Evolutionary conservation across 2,797 vertebrate species (phyloP).

Genomic region (Epinephelus coioides): DNA sequence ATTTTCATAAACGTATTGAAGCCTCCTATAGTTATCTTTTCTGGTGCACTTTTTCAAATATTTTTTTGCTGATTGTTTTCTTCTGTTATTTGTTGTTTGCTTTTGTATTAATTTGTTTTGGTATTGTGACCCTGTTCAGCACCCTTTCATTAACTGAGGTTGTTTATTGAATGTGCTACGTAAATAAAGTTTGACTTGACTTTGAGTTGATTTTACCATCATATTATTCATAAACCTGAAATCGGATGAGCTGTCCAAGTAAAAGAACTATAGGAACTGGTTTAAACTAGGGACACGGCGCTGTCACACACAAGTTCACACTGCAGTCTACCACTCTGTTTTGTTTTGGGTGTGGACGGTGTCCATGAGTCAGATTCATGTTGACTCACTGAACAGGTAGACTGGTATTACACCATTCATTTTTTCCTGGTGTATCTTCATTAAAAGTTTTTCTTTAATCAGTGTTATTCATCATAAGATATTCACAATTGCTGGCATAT

Average conservation of each 20-base stretch:
- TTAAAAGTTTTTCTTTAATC: not conserved
- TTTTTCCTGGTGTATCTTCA: not conserved
- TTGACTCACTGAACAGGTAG: slow-evolving; percentile 27
- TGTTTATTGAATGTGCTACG: no score
- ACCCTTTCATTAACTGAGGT: no score
- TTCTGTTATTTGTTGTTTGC: no score
- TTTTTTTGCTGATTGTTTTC: no score
- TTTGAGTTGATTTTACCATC: no score
- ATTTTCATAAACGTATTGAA: not conserved
- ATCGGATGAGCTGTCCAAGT: slow-evolving; percentile 1
- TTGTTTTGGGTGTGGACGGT: slow-evolving; percentile 38
- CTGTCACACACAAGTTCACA: slow-evolving; percentile 50
- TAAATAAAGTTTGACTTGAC: no score
- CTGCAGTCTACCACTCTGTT: slow-evolving; percentile 15
- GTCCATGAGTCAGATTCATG: slow-evolving; percentile 37
- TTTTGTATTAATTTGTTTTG: no score
- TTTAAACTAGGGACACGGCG: slow-evolving; percentile 12
- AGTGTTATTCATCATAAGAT: not conserved
- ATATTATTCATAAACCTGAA: not conserved
- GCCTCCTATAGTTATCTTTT: not conserved
- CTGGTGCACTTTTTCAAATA: no score
- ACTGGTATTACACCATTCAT: not conserved
- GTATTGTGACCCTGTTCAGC: no score
- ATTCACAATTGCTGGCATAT: not conserved
- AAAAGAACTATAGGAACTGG: not conserved